A percentile compares a stretch with the other conserved stretches of the same genome.
These are phyloP conservation scores for Brotula barbata DNA, from an alignment of 2,797 vertebrate genomes.

Conservation along the genomic window DNA sequence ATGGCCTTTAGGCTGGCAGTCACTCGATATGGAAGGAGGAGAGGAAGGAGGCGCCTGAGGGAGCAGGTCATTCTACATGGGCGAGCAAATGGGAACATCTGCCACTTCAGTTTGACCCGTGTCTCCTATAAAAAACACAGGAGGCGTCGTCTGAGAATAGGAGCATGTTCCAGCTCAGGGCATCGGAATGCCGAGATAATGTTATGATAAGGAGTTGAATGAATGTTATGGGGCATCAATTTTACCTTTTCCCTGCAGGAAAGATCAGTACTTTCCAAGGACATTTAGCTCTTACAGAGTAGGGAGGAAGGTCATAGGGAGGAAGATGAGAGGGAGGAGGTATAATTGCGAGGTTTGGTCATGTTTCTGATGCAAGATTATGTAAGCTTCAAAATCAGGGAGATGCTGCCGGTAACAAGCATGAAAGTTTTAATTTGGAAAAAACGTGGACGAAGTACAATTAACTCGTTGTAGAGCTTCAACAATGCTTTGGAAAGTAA, in stretches of 20 bases:
- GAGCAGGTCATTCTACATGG: slow-evolving; percentile 76
- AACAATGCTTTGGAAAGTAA: too few relatives aligned
- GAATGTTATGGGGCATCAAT: slow-evolving; percentile 56
- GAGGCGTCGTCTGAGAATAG: slow-evolving; percentile 69
- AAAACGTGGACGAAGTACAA: not conserved
- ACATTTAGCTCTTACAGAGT: slow-evolving; percentile 20
- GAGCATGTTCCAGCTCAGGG: slow-evolving; percentile 76
- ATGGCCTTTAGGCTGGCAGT: slow-evolving; percentile 53
- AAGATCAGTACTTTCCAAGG: slow-evolving; percentile 54
- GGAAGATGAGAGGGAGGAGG: slow-evolving; percentile 18
- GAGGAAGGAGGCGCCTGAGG: slow-evolving; percentile 59
- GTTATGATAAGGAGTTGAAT: slow-evolving; percentile 71
- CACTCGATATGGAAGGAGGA: slow-evolving; percentile 67
- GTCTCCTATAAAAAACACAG: slow-evolving; percentile 62
- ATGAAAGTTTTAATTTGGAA: not conserved
- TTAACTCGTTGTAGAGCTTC: too few relatives aligned
- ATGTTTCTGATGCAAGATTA: slow-evolving; percentile 25
- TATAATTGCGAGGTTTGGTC: slow-evolving; percentile 22
- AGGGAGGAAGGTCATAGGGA: slow-evolving; percentile 6
- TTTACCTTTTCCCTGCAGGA: slow-evolving; percentile 41
- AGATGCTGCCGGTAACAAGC: not conserved
- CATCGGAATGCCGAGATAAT: slow-evolving; percentile 81
- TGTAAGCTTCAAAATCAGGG: slow-evolving; percentile 17
- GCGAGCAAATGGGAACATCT: slow-evolving; percentile 77
- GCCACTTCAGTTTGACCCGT: slow-evolving; percentile 60